A percentile compares a stretch with the other conserved stretches of the same genome.
These are phyloP conservation scores for Piprites chloris DNA, from an alignment of 2,113 vertebrate species.

Conservation along the genomic window DNA sequence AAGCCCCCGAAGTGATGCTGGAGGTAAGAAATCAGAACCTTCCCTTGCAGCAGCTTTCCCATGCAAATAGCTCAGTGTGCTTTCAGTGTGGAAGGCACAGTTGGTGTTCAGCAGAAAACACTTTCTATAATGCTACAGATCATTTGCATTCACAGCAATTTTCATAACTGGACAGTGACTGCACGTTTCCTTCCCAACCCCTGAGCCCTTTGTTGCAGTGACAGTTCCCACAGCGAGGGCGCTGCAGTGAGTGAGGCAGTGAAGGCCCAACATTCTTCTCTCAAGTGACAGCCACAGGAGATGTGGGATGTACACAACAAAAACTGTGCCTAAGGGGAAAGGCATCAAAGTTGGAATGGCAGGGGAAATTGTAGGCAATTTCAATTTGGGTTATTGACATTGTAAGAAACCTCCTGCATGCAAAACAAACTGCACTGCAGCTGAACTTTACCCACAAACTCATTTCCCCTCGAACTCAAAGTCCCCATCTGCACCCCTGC, in stretches of 20 bases:
- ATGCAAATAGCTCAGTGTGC: not conserved
- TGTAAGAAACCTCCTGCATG: not conserved
- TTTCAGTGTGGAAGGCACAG: not conserved
- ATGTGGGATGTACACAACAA: not conserved
- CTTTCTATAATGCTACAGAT: not conserved
- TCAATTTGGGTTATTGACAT: not conserved
- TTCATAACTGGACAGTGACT: constrained; percentile 9
- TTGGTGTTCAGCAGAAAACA: not conserved
- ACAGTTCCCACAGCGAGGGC: not conserved
- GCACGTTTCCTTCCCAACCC: not conserved
- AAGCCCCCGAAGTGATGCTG: not conserved
- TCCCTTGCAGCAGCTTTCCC: not conserved
- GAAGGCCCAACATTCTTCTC: not conserved
- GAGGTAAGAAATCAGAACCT: not conserved
- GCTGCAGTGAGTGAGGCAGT: not conserved
- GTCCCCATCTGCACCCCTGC: not conserved
- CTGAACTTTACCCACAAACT: not conserved
- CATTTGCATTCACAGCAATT: constrained; percentile 27
- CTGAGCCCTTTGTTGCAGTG: constrained; percentile 18
- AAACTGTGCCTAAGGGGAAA: not conserved
- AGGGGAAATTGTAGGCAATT: not conserved
- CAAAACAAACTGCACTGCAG: not conserved
- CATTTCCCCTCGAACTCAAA: not conserved
- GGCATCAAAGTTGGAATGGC: not conserved
- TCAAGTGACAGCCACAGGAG: not conserved